Evolutionary conservation across 1,140 invertebrate genomes (phyloP).

Genomic region (Drosophila gunungcola): DNA sequence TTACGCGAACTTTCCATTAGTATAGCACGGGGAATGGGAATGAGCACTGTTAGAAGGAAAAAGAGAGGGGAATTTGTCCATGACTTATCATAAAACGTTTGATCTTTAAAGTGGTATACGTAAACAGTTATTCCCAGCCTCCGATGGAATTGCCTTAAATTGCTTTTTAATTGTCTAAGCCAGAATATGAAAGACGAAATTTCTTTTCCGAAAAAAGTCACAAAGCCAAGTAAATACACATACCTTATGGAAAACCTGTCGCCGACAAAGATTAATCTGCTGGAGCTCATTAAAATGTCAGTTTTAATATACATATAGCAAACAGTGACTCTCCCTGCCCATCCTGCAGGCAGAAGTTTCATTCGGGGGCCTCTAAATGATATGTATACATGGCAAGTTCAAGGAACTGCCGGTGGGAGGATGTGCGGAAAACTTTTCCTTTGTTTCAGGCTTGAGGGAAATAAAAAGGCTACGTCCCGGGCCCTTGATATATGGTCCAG

Average conservation of each 20-base stretch:
- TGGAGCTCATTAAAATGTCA: conserved; percentile 80
- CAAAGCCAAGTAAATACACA: conserved; percentile 11
- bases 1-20: conserved; percentile 78
- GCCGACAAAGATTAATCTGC: conserved; percentile 73
- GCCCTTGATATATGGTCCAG: conserved; percentile 56
- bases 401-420: conserved; percentile 57
- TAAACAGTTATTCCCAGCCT: conserved; percentile 27
- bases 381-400: conserved; percentile 69
- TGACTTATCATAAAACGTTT: conserved; percentile 44
- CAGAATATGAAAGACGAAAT: conserved; percentile 1
- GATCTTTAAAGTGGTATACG: conserved; percentile 31
- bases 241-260: conserved; percentile 36
- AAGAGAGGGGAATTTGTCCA: conserved; percentile 7
- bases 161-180: conserved; percentile 51
- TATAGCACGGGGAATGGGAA: conserved; percentile 5
- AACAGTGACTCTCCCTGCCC: conserved; percentile 6
- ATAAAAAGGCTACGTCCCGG: conserved; percentile 34
- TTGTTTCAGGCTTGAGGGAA: conserved; percentile 39
- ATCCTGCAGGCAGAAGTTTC: conserved; percentile 17
- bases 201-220: conserved; percentile 1
- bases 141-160: conserved; percentile 38
- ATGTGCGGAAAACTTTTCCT: conserved; percentile 26
- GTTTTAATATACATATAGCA: conserved; percentile 68
- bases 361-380: conserved; percentile 62
- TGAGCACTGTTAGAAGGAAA: conserved; percentile 15